A percentile compares a stretch with the other conserved stretches of the same genome.
Conservation (phyloP, 2,888 invertebrate genomes). For the Heteromyza rotundicornis region DNA sequence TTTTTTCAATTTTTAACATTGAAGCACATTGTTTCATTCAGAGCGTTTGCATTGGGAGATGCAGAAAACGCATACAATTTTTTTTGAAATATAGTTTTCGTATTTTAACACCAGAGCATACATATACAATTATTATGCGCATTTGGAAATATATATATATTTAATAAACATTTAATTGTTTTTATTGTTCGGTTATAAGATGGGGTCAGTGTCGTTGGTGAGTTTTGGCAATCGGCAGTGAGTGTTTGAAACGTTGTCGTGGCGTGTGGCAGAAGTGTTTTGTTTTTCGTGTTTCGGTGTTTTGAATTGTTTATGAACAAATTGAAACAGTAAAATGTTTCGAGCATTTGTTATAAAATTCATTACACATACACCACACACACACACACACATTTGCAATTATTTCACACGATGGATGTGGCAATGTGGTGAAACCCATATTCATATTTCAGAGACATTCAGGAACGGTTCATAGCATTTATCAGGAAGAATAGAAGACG, state of each 20-base stretch:
- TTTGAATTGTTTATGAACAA: constrained; percentile 7
- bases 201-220: constrained; percentile 27
- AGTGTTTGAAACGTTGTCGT: constrained; percentile 6
- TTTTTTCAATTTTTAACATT: neutral
- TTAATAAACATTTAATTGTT: constrained; percentile 25
- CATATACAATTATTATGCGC: neutral
- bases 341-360: constrained; percentile 3
- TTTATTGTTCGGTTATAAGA: constrained; percentile 26
- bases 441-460: constrained; percentile 1
- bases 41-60: constrained; percentile 2
- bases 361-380: neutral
- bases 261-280: constrained; percentile 15
- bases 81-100: neutral
- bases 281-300: constrained; percentile 12
- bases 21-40: neutral
- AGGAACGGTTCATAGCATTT: constrained; percentile 10
- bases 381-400: neutral
- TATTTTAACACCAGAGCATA: neutral
- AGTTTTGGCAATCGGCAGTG: constrained; percentile 25
- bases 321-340: constrained; percentile 18
- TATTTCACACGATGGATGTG: too few species aligned
- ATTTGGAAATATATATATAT: constrained; percentile 16
- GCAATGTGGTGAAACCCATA: too few species aligned
- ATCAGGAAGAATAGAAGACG: constrained; percentile 16
- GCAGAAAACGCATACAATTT: too few species aligned